phyloP scores from a whole-genome alignment of 1,140 invertebrate genomes.

The Parapsyche elsis region DNA sequence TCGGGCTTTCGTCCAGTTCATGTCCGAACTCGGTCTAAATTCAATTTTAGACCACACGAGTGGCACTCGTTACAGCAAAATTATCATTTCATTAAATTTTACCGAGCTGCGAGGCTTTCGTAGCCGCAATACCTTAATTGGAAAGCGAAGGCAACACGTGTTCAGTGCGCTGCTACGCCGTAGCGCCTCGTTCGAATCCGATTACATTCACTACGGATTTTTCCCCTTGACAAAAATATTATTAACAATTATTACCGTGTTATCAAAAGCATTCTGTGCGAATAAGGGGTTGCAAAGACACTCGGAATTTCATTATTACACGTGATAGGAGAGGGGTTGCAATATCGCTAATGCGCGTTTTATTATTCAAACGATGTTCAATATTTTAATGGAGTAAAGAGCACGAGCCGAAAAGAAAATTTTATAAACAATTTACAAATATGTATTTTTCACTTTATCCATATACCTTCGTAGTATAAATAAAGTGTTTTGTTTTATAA shows the following conservation, averaged over 20 bases:
- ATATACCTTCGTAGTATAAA: no score
- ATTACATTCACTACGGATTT: background rate
- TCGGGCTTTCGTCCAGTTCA: no score
- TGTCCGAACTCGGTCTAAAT: background rate
- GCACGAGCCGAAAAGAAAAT: background rate
- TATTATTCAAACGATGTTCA: conserved; percentile 26
- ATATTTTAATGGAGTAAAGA: conserved; percentile 3
- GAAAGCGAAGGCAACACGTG: background rate
- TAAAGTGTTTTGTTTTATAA: no score
- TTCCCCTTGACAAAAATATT: background rate
- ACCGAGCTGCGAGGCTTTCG: background rate
- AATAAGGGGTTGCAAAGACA: background rate
- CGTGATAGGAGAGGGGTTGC: background rate
- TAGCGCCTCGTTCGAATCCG: background rate
- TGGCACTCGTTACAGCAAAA: background rate
- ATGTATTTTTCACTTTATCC: no score
- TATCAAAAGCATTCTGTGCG: background rate
- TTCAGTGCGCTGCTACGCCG: background rate
- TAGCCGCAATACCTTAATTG: conserved; percentile 7
- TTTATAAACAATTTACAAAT: background rate
- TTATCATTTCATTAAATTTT: conserved; percentile 9
- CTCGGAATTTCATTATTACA: background rate
- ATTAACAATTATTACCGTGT: background rate
- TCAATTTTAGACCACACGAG: background rate
- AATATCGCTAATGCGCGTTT: conserved; percentile 27